Evolutionary conservation across 23 tunicate species (phyloP), one percentile per base, ranked within the genome.

Genomic region (Corella eumyota): DNA sequence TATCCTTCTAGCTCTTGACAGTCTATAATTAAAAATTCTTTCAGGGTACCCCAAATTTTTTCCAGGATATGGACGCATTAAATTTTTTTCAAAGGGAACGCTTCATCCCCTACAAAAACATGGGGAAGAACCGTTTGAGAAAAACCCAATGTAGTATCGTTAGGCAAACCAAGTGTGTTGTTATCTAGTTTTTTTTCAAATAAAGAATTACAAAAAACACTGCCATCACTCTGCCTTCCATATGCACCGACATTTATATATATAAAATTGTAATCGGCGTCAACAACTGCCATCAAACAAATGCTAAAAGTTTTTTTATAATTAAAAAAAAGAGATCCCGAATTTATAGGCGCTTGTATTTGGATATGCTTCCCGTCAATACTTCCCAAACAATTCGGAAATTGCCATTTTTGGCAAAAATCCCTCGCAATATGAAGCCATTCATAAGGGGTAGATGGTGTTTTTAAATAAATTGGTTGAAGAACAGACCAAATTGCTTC

Each of bases 101-200:
- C 85, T 29, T 68, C 85, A 40, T 78, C 85, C 34, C 60, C 85
- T 34, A 78, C 72, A 53, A 78, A 60, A 1, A 61, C 70, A 40
- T 32, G 61, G n/a, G 85, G 85, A 7, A 61, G 29, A 27, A 7
- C 26, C 1, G 44, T 53, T 28, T 32, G n/a, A 23, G 61, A 49
- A 17, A 45, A 32, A 6, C 56, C 56, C 6, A 74, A 34, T 29
- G 44, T 31, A 29, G 31, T 36, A 6, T 30, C 30, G 3, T 6
- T 24, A 1, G 71, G 80, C 44, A 74, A 19, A 23, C 9, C 17
- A 19, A 74, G 64, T 24, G 31, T 15, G 9, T 56, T 25, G 21
- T 48, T 26, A 30, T 38, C 28, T 0, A 74, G 27, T 36, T 23
- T 37, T 50, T 50, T 61, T 27, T 76, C 85, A 69, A 78, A 78